A percentile compares a stretch with the other conserved stretches of the same genome.
These are phyloP conservation scores for Orthonychiurus folsomi DNA, from an alignment of 2,888 invertebrate genomes.

Conservation along the genomic window DNA sequence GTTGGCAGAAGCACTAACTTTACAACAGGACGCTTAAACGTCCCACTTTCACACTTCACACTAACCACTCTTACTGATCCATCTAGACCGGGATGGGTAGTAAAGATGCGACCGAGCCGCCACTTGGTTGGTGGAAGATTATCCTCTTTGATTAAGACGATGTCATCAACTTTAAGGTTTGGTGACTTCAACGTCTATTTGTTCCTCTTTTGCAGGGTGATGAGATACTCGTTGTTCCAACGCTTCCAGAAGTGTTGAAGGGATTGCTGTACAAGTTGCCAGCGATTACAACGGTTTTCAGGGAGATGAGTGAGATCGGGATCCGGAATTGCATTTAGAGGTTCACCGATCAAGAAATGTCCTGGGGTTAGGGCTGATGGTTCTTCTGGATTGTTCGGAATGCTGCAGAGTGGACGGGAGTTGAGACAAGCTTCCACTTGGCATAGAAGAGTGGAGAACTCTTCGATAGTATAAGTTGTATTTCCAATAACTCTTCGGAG, in stretches of 20 bases:
- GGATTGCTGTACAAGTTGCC: slow-evolving; percentile 40
- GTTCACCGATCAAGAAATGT: slow-evolving; percentile 42
- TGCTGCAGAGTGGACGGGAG: slow-evolving; percentile 38
- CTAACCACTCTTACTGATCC: slow-evolving; percentile 38
- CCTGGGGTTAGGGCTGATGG: slow-evolving; percentile 40
- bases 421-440: slow-evolving; percentile 41
- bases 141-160: slow-evolving; percentile 42
- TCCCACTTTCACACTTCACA: no score
- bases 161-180: slow-evolving; percentile 34
- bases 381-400: slow-evolving; percentile 38
- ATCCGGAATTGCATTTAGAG: slow-evolving; percentile 38
- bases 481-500: slow-evolving; percentile 11
- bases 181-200: slow-evolving; percentile 35
- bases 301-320: slow-evolving; percentile 28
- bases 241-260: slow-evolving; percentile 35
- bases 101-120: slow-evolving; percentile 37
- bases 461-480: background rate
- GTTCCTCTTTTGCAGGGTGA: slow-evolving; percentile 38
- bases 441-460: slow-evolving; percentile 2
- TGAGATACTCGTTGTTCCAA: slow-evolving; percentile 40
- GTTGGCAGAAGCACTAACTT: no score
- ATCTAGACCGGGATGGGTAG: slow-evolving; percentile 40
- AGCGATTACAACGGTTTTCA: slow-evolving; percentile 32
- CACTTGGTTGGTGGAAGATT: slow-evolving; percentile 40
- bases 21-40: no score